Evolutionary conservation across 2,797 vertebrate species (phyloP).

Genomic region (Enteromius paludinosus): DNA sequence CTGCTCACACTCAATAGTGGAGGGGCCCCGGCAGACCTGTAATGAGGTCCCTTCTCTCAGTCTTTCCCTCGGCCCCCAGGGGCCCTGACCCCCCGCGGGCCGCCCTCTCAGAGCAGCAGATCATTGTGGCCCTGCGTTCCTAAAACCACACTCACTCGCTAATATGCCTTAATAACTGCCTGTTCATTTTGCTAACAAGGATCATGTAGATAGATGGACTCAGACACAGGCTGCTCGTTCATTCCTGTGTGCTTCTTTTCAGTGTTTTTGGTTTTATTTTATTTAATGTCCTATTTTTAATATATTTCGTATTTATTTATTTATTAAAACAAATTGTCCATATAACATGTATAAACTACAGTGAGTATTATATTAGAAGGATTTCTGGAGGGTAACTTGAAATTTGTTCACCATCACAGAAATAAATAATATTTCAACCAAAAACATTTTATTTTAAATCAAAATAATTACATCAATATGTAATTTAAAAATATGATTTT

Average conservation of each 20-base stretch:
- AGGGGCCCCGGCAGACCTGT: constrained; percentile 95
- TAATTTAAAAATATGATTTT: too few species aligned
- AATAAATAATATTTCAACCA: neutral
- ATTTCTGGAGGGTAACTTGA: neutral
- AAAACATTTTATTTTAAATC: neutral
- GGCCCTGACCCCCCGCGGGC: constrained; percentile 63
- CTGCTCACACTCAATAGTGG: constrained; percentile 95
- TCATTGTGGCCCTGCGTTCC: constrained; percentile 87
- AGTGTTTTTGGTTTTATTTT: neutral
- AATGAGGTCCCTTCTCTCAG: constrained; percentile 84
- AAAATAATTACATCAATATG: neutral
- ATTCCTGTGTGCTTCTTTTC: neutral
- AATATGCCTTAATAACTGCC: neutral
- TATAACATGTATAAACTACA: too few species aligned
- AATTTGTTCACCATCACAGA: neutral
- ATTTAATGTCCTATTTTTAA: neutral
- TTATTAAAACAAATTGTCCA: too few species aligned
- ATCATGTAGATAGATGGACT: neutral
- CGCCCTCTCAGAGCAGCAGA: constrained; percentile 89
- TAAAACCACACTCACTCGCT: constrained; percentile 50
- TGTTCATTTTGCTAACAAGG: neutral
- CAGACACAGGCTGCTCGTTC: neutral
- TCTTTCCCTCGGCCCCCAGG: constrained; percentile 22
- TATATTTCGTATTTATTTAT: too few species aligned
- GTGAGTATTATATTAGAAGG: neutral